Conservation (phyloP, 2,113 vertebrate species). For the Heloderma charlesbogerti region DNA sequence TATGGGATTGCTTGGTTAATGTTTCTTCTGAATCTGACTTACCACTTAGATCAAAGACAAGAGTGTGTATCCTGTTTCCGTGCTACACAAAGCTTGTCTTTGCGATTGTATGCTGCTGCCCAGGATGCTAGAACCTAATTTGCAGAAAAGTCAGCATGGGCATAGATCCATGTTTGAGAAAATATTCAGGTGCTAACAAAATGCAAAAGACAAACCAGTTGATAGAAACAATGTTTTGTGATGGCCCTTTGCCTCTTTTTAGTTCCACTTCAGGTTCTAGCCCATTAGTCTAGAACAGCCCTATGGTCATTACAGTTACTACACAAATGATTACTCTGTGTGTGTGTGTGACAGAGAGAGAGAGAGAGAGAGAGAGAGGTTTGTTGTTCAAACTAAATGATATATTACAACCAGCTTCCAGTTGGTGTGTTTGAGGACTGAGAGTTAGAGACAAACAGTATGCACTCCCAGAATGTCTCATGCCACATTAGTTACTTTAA, state of each 20-base stretch:
- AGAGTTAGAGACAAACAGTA: not conserved
- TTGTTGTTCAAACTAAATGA: constrained; percentile 17
- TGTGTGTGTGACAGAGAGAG: too few relatives aligned
- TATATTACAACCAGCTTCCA: not conserved
- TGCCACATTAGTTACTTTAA: constrained; percentile 32
- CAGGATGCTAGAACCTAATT: constrained; percentile 18
- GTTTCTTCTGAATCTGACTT: too few relatives aligned
- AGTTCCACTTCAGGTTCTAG: not conserved
- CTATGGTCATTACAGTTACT: not conserved
- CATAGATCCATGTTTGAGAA: not conserved
- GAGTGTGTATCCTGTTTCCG: not conserved
- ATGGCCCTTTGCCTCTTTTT: constrained; percentile 22
- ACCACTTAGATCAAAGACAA: not conserved
- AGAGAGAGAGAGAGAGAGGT: not conserved
- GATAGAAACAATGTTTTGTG: not conserved
- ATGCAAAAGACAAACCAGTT: not conserved
- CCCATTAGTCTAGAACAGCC: not conserved
- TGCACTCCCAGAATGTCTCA: constrained; percentile 5
- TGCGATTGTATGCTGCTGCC: not conserved
- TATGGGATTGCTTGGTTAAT: not conserved
- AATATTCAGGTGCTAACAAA: not conserved
- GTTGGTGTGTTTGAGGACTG: not conserved
- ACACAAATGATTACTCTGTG: not conserved
- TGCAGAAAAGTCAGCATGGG: not conserved
- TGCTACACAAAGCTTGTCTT: not conserved